Evolutionary conservation across 2,888 invertebrate genomes (phyloP).

Genomic region (Drosophila infuscata): DNA sequence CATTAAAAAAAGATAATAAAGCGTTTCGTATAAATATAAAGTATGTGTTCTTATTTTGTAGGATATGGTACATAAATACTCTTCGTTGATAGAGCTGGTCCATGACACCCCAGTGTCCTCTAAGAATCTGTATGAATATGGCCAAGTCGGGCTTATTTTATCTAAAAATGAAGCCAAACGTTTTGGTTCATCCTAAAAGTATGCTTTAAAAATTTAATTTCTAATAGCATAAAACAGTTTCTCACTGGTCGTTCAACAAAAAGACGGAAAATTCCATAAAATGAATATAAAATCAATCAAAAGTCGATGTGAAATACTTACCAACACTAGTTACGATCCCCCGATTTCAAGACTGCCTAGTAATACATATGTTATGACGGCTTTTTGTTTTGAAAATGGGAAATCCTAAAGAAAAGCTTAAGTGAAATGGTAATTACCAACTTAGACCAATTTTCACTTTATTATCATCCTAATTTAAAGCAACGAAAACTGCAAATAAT

Average conservation of each 20-base stretch:
- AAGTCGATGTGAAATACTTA: neutral
- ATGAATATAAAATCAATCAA: neutral
- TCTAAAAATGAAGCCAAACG: neutral
- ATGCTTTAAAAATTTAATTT: neutral
- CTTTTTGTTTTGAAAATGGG: neutral
- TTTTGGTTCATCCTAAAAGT: neutral
- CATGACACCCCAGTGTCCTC: neutral
- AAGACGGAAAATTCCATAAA: neutral
- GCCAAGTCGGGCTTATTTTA: neutral
- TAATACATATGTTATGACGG: neutral
- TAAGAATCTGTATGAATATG: neutral
- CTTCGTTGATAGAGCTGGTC: neutral
- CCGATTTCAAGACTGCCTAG: neutral
- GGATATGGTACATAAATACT: neutral
- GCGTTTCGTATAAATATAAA: constrained; percentile 36
- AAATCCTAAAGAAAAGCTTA: neutral
- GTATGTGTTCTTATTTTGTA: neutral
- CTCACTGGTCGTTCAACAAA: neutral
- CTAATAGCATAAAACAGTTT: neutral
- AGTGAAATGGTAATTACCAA: neutral
- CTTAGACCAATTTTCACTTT: neutral
- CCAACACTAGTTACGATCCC: neutral
- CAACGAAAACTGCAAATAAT: neutral
- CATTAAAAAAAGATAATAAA: constrained; percentile 51
- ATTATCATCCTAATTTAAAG: neutral